Evolutionary conservation across 2,113 vertebrate species (phyloP).

Genomic region (Salminus brasiliensis): DNA sequence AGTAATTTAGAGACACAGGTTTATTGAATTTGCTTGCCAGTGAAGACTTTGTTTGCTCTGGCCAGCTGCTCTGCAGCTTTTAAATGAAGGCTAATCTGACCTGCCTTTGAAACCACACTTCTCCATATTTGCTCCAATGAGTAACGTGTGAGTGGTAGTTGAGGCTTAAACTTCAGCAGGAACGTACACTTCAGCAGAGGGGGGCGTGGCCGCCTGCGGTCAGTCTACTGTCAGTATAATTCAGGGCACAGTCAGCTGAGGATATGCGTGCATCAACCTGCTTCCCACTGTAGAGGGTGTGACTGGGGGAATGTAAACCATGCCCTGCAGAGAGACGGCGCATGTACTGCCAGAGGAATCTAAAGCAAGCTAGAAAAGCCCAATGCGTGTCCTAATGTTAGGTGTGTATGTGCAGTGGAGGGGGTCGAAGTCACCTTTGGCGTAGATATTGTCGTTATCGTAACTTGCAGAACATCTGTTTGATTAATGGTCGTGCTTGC

Average conservation of each 20-base stretch:
- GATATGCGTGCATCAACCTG: conserved; percentile 20
- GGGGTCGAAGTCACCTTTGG: background rate
- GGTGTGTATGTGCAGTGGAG: background rate
- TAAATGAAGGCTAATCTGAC: background rate
- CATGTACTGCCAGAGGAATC: background rate
- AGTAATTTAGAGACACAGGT: too few relatives aligned
- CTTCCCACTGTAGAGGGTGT: conserved; percentile 1
- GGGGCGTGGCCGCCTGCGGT: background rate
- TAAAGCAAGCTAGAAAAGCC: background rate
- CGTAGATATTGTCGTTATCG: background rate
- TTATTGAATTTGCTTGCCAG: background rate
- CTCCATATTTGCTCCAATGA: background rate
- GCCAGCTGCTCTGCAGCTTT: background rate
- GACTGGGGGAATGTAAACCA: conserved; percentile 26
- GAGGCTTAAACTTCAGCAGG: background rate
- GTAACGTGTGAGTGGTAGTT: background rate
- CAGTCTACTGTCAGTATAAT: background rate
- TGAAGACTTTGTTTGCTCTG: background rate
- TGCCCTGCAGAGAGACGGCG: background rate
- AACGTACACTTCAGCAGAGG: background rate
- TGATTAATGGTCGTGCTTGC: background rate
- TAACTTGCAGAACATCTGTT: background rate
- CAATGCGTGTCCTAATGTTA: background rate
- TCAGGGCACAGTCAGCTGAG: conserved; percentile 14
- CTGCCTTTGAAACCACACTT: background rate